Percentiles rank a stretch among this genome's conserved stretches.
Conservation (phyloP, 2,797 vertebrate species). For the Mus minutoides region DNA sequence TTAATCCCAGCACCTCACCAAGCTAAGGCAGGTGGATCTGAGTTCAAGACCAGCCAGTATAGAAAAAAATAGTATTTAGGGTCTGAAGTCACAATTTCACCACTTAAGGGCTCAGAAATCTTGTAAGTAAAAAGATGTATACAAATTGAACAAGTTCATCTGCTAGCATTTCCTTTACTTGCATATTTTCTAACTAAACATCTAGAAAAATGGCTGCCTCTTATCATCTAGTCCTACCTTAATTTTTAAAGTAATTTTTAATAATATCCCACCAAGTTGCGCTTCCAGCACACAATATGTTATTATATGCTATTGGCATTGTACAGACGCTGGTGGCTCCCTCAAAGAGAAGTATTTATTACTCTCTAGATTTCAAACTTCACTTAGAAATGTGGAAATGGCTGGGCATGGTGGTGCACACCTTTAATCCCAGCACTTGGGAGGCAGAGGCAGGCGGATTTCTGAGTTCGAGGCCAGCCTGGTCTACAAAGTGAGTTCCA, state of each 20-base stretch:
- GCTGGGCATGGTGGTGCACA: too few relatives aligned
- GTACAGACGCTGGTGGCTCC: background rate
- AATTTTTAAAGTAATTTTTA: background rate
- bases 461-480: too few relatives aligned
- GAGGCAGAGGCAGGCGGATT: too few relatives aligned
- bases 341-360: background rate
- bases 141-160: slow-evolving; percentile 19
- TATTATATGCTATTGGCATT: background rate
- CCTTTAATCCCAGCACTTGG: too few relatives aligned
- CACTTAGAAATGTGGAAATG: slow-evolving; percentile 2
- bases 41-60: background rate
- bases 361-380: background rate
- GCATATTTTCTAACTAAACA: slow-evolving; percentile 41
- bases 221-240: slow-evolving; percentile 54
- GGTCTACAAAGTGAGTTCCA: too few relatives aligned
- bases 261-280: slow-evolving; percentile 30
- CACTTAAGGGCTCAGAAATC: slow-evolving; percentile 29
- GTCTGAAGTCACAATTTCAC: slow-evolving; percentile 42
- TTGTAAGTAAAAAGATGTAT: background rate
- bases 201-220: slow-evolving; percentile 20
- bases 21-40: background rate
- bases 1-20: background rate
- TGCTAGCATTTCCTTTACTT: slow-evolving; percentile 14
- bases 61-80: background rate
- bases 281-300: slow-evolving; percentile 25